A percentile compares a stretch with the other conserved stretches of the same genome.
Conservation (phyloP, 1,140 invertebrate genomes). For the Caligus rogercresseyi region DNA sequence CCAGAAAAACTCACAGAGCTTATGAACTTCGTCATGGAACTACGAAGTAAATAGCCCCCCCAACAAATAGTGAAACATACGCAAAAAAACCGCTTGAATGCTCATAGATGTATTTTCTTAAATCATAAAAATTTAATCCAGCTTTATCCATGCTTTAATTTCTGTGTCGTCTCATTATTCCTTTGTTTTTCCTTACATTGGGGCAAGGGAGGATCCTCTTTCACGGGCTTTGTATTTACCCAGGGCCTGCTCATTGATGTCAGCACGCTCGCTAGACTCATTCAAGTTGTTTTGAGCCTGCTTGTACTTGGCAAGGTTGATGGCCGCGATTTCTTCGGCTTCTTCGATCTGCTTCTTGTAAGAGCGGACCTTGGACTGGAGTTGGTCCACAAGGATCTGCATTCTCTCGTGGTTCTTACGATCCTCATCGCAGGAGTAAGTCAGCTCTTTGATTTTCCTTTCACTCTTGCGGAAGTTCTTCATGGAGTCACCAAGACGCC, state of each 20-base stretch:
- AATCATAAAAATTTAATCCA: neutral
- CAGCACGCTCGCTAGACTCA: conserved; percentile 93
- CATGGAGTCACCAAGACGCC: conserved; percentile 86
- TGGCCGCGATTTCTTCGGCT: conserved; percentile 40
- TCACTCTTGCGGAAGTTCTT: conserved; percentile 89
- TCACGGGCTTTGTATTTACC: conserved; percentile 91
- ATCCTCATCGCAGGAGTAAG: conserved; percentile 37
- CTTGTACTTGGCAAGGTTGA: conserved; percentile 42
- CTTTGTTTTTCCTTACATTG: neutral
- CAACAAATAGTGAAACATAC: too few relatives aligned
- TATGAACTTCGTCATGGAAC: neutral
- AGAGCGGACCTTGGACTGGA: conserved; percentile 42
- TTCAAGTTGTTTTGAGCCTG: conserved; percentile 40
- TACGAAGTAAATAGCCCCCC: neutral
- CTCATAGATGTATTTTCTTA: too few relatives aligned
- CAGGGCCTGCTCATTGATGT: conserved; percentile 89
- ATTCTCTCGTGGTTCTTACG: conserved; percentile 36
- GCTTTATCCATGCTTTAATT: neutral
- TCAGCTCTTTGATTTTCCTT: conserved; percentile 76
- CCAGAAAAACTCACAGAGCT: neutral
- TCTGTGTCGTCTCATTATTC: neutral
- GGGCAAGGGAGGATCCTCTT: conserved; percentile 67
- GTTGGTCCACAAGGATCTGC: conserved; percentile 40
- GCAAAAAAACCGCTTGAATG: too few relatives aligned
- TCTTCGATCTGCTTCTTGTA: conserved; percentile 44